Evolutionary conservation across 1,140 invertebrate genomes (phyloP), one percentile per base, ranked within the genome.

Genomic region (Drosophila pseudoobscura): DNA sequence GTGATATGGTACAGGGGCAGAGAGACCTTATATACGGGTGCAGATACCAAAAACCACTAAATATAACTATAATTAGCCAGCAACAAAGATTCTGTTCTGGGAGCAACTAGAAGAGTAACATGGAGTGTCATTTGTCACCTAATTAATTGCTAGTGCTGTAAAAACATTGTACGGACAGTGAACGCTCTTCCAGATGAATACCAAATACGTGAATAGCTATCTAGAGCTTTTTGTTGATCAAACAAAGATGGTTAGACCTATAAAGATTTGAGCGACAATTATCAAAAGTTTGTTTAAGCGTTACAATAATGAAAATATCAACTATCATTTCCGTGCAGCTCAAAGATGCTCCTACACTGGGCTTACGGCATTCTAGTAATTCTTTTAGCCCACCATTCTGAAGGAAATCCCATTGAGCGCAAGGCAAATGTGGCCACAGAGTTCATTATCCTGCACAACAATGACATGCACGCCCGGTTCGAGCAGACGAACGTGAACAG

Each of bases 381-480:
- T 1, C 13, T 80, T 0, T 6, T 75, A 39, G n/a, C 5, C 1
- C 13, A 56, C 3, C 43, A 6, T 3, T 29, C 22, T 0, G n/a
- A 9, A 3, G 66, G 71, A 6, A 73, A 66, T 69, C 83, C 78
- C 2, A 46, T 80, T 15, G 15, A 22, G 2, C 22, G 9, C 1
- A 47, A 60, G 4, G n/a, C 70, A 4, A 29, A n/a, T 6, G 75
- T 72, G 17, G 63, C 78, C 20, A 83, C 75, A 1, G 93, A 94
- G 75, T 92, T 95, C 6, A 89, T 94, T n/a, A 94, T 98, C 44
- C 87, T 98, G 1, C 97, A 98, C 90, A 97, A 96, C 56, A 98
- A 98, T 91, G 97, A 98, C 87, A 96, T 98, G 94, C 97, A 98
- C 80, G 94, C 96, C 0, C 93, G 96, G 44, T 97, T 97, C 89